Percentiles rank a stretch among this genome's conserved stretches.
These are phyloP conservation scores for Cinclus mexicanus DNA, from an alignment of 2,113 vertebrate species.

Conservation along the genomic window DNA sequence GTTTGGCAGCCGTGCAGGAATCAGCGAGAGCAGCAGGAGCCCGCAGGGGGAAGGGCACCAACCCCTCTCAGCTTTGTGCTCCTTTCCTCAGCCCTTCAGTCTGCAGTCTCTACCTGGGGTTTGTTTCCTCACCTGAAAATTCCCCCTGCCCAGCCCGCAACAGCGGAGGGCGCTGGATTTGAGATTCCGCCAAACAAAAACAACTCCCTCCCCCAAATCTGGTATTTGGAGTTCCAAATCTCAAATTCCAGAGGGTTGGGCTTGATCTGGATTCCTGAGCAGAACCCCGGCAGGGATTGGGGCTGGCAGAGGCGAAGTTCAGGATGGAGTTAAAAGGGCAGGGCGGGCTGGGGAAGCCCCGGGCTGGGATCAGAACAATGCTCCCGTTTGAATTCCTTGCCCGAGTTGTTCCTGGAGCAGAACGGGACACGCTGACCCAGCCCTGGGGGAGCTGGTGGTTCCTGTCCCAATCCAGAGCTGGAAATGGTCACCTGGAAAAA, in stretches of 20 bases:
- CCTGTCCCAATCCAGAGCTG: no score
- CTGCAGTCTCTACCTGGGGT: accelerated
- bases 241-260: neutral
- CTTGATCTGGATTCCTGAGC: neutral
- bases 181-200: neutral
- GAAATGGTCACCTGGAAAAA: neutral
- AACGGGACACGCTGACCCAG: accelerated
- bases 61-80: neutral
- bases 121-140: neutral
- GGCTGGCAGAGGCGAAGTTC: neutral
- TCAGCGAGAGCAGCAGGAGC: neutral
- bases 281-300: neutral
- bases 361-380: neutral
- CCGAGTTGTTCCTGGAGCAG: neutral
- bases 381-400: neutral
- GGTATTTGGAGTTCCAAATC: neutral
- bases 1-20: neutral
- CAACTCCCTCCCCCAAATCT: neutral
- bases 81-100: neutral
- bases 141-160: no score
- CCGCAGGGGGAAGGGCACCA: neutral
- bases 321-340: neutral
- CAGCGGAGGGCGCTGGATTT: no score
- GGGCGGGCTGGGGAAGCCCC: neutral
- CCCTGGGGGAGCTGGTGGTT: neutral